Percentiles rank a stretch among this genome's conserved stretches.
phyloP scores from a whole-genome alignment of 2,113 vertebrate species.

The Myrmecobius fasciatus region DNA sequence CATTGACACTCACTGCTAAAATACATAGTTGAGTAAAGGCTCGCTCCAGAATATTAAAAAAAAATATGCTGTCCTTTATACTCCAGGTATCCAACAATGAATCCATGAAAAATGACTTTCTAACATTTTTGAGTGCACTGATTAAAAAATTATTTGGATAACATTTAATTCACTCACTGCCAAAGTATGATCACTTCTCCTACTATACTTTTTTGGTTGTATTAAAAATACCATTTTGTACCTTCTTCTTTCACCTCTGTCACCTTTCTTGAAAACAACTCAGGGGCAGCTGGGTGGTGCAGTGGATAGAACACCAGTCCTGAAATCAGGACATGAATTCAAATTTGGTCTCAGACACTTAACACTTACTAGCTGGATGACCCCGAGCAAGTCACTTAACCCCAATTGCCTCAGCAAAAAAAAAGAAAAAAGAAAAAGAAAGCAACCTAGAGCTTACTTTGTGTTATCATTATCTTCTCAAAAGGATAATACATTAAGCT shows the following conservation, averaged over 20 bases:
- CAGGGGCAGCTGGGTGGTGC: no score
- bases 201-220: background rate
- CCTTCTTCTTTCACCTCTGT: background rate
- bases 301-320: no score
- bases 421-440: no score
- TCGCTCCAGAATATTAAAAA: conserved; percentile 24
- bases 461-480: background rate
- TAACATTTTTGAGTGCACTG: background rate
- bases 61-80: background rate
- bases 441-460: background rate
- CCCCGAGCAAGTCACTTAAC: no score
- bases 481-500: background rate
- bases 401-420: no score
- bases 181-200: background rate
- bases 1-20: background rate
- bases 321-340: no score
- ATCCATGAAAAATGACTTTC: background rate
- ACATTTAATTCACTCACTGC: background rate
- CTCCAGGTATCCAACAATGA: background rate
- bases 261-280: background rate
- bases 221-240: background rate
- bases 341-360: no score
- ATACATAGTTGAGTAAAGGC: background rate
- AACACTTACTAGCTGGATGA: no score
- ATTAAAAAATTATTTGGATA: background rate